These are phyloP conservation scores for Xestia c-nigrum DNA, from an alignment of 2,888 invertebrate genomes.

Conservation along the genomic window DNA sequence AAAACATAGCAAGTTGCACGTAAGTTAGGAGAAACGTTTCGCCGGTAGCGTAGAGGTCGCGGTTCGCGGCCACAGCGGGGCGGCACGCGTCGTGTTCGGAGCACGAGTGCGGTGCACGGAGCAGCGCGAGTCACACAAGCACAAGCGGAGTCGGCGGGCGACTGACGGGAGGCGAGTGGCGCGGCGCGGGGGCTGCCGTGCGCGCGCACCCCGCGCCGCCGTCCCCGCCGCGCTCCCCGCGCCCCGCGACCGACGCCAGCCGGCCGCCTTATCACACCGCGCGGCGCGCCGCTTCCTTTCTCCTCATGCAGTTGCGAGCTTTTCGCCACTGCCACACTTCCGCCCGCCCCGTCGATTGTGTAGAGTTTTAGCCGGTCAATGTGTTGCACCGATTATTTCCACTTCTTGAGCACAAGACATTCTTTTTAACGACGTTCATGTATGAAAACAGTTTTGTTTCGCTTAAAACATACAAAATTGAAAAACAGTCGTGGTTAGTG, in stretches of 20 bases:
- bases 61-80: constrained; percentile 91
- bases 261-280: constrained; percentile 89
- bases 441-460: constrained; percentile 49
- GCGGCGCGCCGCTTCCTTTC: constrained; percentile 89
- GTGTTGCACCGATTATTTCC: constrained; percentile 80
- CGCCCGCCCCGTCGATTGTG: constrained; percentile 87
- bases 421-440: constrained; percentile 63
- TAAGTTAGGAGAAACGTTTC: constrained; percentile 88
- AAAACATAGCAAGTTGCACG: constrained; percentile 89
- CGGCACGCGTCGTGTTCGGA: constrained; percentile 90
- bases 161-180: constrained; percentile 88
- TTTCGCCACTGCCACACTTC: constrained; percentile 90
- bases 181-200: constrained; percentile 87
- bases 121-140: constrained; percentile 91
- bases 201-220: constrained; percentile 85
- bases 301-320: constrained; percentile 90
- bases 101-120: constrained; percentile 90
- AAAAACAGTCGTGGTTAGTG: constrained; percentile 11
- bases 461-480: constrained; percentile 25
- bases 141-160: constrained; percentile 91
- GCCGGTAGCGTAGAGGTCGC: constrained; percentile 91
- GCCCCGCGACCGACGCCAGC: constrained; percentile 84
- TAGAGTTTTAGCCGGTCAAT: constrained; percentile 85
- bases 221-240: constrained; percentile 73
- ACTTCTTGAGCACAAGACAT: constrained; percentile 72